Base-by-base conservation (phyloP, 2,797 vertebrate genomes). In the Sebastiscus tertius region DNA sequence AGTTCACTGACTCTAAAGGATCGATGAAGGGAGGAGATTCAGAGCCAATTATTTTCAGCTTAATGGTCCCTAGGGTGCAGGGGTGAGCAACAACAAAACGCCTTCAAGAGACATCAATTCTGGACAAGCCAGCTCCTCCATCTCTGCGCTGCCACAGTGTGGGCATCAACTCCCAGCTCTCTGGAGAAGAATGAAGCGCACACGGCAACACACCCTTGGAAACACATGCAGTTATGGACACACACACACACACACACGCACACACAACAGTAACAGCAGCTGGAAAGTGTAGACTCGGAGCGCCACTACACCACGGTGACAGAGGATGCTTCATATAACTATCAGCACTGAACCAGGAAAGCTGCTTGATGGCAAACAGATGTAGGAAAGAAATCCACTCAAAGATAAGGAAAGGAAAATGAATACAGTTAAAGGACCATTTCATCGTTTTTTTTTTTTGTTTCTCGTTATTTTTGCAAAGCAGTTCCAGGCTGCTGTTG, bases 31-130 rank as follows among this genome's bases (percentile, higher is more conserved):
- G 94, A 93, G 93, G 94, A 94, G 95, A 96, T 94, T 94, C 94
- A 89, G 92, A 95, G 95, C 95, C 96, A 96, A 96, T 96, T 96
- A 96, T 96, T 96, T 96, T 96, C 95, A 96, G 95, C 95, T 96
- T 96, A 96, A 96, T 96, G 94, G 95, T 95, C 96, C 95, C 95
- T 83, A 62, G 94, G 94, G 95, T 92, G 88, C 89, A 82, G 83
- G 87, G 92, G 92, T 90, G 92, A 93, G 92, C 91, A 96, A 95
- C 94, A 96, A 96, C 96, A 95, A 96, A 96, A 96, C 92, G 95
- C 93, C 92, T 95, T 93, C 94, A 93, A 95, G 94, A 95, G 94
- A 96, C 93, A 94, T 94, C 93, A 93, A 93, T 93, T 94, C 93
- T 92, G 94, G 94, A 95, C 95, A 94, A 94, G 93, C 91, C 92